These are phyloP conservation scores for Trichopria drosophilae DNA, from an alignment of 2,888 invertebrate species.

Conservation along the genomic window DNA sequence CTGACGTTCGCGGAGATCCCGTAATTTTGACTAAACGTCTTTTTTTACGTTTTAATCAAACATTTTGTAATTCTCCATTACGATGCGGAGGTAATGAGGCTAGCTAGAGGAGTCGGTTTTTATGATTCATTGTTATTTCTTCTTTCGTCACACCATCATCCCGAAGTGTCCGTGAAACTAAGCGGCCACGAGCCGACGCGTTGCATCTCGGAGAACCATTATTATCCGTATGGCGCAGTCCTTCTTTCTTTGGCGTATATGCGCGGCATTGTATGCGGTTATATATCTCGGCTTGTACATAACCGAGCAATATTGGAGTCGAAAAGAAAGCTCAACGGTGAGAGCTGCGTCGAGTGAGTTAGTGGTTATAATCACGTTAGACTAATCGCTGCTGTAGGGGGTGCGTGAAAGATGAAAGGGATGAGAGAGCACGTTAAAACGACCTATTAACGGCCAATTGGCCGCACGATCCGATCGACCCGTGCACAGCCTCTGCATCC, in stretches of 20 bases:
- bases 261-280: too few relatives aligned
- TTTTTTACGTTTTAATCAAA: too few relatives aligned
- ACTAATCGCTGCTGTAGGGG: constrained; percentile 48
- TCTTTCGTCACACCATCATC: constrained; percentile 24
- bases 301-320: constrained; percentile 32
- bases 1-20: too few relatives aligned
- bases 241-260: constrained; percentile 9
- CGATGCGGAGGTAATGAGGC: too few relatives aligned
- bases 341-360: constrained; percentile 44
- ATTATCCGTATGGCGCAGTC: constrained; percentile 36
- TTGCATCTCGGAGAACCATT: constrained; percentile 37
- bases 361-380: constrained; percentile 52
- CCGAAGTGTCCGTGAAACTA: constrained; percentile 33
- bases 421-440: constrained; percentile 43
- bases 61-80: too few relatives aligned
- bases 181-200: constrained; percentile 29
- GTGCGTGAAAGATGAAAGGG: constrained; percentile 41
- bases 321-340: constrained; percentile 22
- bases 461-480: constrained; percentile 29
- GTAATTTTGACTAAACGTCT: too few relatives aligned
- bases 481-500: not conserved
- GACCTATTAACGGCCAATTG: constrained; percentile 44
- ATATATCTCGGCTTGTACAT: constrained; percentile 25
- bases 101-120: too few relatives aligned
- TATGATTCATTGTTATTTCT: too few relatives aligned